Conservation (phyloP, 2,888 invertebrate genomes). For the Folsomia manolachei region DNA sequence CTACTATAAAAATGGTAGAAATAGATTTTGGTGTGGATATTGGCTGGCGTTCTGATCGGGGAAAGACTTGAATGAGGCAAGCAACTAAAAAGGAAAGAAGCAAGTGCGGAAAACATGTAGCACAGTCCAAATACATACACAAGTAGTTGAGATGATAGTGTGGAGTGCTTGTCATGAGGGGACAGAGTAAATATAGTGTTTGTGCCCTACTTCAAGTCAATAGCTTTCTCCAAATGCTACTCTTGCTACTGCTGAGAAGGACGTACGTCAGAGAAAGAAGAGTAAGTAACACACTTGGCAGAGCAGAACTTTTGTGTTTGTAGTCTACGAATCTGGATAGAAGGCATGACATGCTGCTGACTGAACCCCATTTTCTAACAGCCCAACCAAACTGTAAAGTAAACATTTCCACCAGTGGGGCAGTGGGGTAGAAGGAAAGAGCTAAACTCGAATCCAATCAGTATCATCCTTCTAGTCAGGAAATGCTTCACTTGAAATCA, state of each 20-base stretch:
- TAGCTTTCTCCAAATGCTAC: not conserved
- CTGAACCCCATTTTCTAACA: too few species aligned
- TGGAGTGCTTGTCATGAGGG: not conserved
- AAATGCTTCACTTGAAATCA: slow-evolving; percentile 11
- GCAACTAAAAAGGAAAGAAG: too few species aligned
- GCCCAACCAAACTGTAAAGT: too few species aligned
- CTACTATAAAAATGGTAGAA: too few species aligned
- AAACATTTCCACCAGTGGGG: not conserved
- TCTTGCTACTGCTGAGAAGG: too few species aligned
- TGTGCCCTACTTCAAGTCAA: not conserved
- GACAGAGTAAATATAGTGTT: not conserved
- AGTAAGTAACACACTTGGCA: not conserved
- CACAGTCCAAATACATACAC: too few species aligned
- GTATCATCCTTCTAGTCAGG: slow-evolving; percentile 5
- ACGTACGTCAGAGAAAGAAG: not conserved
- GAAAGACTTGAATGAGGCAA: too few species aligned
- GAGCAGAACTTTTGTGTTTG: not conserved
- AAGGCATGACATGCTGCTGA: not conserved
- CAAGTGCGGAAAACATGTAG: too few species aligned
- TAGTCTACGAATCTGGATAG: not conserved
- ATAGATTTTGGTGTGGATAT: too few species aligned
- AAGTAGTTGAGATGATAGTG: not conserved
- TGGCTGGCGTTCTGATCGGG: too few species aligned
- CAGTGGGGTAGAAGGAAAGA: too few species aligned
- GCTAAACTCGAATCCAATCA: not conserved